These are phyloP conservation scores for Notodonta ziczac DNA, from an alignment of 2,888 invertebrate genomes.

Conservation along the genomic window DNA sequence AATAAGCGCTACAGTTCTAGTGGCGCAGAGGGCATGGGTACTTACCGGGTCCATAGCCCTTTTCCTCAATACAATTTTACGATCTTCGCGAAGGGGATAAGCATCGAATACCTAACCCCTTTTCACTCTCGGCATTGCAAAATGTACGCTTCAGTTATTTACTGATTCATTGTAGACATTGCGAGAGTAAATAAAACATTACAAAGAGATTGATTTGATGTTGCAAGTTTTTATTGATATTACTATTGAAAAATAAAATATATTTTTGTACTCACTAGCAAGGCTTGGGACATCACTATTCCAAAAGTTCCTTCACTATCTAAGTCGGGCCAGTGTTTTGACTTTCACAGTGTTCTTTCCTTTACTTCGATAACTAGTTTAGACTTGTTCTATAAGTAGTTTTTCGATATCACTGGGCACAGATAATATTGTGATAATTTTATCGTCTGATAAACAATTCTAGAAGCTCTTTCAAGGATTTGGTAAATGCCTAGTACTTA, in stretches of 20 bases:
- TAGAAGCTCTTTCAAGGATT: neutral
- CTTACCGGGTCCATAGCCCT: neutral
- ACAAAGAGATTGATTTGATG: too few relatives aligned
- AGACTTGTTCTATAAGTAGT: constrained; percentile 9
- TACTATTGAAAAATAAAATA: neutral
- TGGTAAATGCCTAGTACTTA: too few relatives aligned
- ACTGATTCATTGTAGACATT: neutral
- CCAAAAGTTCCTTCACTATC: neutral
- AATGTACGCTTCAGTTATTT: neutral
- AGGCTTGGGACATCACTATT: neutral
- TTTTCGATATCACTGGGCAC: constrained; percentile 8
- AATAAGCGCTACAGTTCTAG: neutral
- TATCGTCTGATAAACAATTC: neutral
- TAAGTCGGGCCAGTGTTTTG: neutral
- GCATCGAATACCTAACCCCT: neutral
- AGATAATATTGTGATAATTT: neutral
- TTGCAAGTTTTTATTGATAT: neutral
- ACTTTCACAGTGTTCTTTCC: constrained; percentile 3
- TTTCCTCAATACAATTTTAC: constrained; percentile 1
- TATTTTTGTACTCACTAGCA: neutral
- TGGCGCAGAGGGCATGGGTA: neutral
- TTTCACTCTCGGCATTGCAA: neutral
- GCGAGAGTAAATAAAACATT: neutral
- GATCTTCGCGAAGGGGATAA: constrained; percentile 1
- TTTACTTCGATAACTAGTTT: constrained; percentile 9